A percentile compares a stretch with the other conserved stretches of the same genome.
These are phyloP conservation scores for Apaloderma vittatum DNA, from an alignment of 2,113 vertebrate species.

Conservation along the genomic window DNA sequence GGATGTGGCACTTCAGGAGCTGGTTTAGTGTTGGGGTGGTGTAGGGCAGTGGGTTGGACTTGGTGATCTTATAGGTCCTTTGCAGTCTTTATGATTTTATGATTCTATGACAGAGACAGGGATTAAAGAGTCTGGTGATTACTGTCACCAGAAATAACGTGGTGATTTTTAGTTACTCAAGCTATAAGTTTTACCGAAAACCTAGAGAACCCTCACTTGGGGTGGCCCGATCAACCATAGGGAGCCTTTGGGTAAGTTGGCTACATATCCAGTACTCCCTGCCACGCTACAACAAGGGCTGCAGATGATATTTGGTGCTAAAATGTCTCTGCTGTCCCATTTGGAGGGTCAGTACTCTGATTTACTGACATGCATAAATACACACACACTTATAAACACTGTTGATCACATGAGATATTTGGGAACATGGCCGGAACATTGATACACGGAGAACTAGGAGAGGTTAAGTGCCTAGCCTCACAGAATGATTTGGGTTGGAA, in stretches of 20 bases:
- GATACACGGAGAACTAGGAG: background rate
- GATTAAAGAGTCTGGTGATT: background rate
- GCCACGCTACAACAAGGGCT: background rate
- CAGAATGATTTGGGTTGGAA: no score
- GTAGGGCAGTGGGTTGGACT: no score
- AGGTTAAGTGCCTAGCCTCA: no score
- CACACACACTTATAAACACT: no score
- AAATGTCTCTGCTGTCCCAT: background rate
- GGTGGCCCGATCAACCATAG: background rate
- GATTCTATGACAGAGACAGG: no score
- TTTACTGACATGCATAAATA: background rate
- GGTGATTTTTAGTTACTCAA: background rate
- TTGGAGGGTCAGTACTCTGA: background rate
- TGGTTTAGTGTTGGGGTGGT: no score
- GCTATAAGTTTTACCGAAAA: background rate
- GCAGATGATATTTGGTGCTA: background rate
- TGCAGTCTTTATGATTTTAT: no score
- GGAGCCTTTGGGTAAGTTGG: no score
- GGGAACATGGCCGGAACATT: background rate
- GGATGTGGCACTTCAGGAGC: no score
- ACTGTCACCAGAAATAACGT: background rate
- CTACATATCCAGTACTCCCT: background rate
- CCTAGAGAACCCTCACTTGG: background rate
- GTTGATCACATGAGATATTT: fast-evolving
- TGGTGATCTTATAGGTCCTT: no score